Base-by-base conservation (phyloP, 2,797 vertebrate species). In the Malacoraja senta region DNA sequence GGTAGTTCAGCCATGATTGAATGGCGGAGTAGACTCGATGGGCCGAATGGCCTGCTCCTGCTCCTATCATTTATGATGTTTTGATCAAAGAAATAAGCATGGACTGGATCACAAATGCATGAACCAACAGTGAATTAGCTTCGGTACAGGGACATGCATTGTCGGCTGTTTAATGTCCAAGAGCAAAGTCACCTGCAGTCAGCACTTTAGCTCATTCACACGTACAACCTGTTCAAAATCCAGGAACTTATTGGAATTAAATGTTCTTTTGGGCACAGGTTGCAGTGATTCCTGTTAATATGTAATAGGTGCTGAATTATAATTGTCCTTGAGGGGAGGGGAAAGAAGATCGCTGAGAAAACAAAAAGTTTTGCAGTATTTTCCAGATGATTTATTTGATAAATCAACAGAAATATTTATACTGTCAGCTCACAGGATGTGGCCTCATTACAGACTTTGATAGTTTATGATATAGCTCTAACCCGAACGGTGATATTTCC, bases 291-390 rank as follows among this genome's bases (percentile, higher is more conserved):
- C 32, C 88, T n/a, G 68, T 76, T 74, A 92, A 92, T 92, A 76
- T 76, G 74, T 92, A 92, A 92, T 58, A 53, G 90, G 15, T 13
- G 29, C 90, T 76, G 90, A 92, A 92, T 92, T 92, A 92, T 92
- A 92, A 38, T 38, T 92, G 17, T 21, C 71, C n/a, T 92, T 74
- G 38, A 92, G 71, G 76, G 76, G 38, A 53, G 24, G 29, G 44
- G 72, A 29, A 53, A 0, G 38, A 26, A 38, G 71, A 76, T 53
- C 76, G 90, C 72, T 76, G 74, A 74, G 90, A 92, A 92, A 76
- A 76, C 90, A 92, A 76, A 53, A 92, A 74, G 90, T 92, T 92
- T 92, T 38, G 44, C 53, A 53, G 90, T 92, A 72, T 92, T 76
- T 92, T 76, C 35, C 65, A 76, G 90, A 92, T 92, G 68, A 92